Evolutionary conservation across 1,140 invertebrate species (phyloP).

Genomic region (Dreissena polymorpha): DNA sequence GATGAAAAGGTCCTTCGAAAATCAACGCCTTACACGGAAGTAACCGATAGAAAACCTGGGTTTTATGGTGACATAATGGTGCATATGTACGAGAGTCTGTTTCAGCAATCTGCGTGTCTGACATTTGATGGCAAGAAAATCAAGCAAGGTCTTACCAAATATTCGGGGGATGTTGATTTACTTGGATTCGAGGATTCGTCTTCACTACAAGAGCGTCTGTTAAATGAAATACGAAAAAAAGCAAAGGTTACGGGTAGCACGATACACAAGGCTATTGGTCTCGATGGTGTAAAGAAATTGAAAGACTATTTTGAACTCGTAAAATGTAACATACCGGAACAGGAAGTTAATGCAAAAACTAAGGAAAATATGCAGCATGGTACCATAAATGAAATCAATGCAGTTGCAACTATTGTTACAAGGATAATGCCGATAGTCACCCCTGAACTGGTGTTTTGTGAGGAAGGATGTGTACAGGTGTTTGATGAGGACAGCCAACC

Average conservation of each 20-base stretch:
- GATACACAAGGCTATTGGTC: slow-evolving; percentile 13
- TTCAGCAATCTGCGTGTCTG: slow-evolving; percentile 21
- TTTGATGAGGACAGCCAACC: background rate
- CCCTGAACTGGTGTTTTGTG: slow-evolving; percentile 22
- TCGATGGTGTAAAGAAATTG: slow-evolving; percentile 24
- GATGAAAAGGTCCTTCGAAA: slow-evolving; percentile 30
- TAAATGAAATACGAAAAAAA: background rate
- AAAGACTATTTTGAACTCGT: slow-evolving; percentile 53
- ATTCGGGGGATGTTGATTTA: slow-evolving; percentile 51
- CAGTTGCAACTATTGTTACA: slow-evolving; percentile 39
- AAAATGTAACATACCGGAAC: slow-evolving; percentile 29
- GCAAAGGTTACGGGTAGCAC: slow-evolving; percentile 55
- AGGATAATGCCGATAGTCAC: slow-evolving; percentile 33
- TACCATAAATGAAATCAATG: slow-evolving; percentile 41
- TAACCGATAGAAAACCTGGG: background rate
- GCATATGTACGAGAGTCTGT: background rate
- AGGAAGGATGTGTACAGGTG: slow-evolving; percentile 46
- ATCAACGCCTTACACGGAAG: slow-evolving; percentile 20
- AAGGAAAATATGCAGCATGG: slow-evolving; percentile 27
- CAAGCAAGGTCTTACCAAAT: slow-evolving; percentile 50
- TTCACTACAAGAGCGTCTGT: slow-evolving; percentile 9
- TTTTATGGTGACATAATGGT: background rate
- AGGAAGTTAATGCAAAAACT: slow-evolving; percentile 14
- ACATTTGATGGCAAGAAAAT: no score
- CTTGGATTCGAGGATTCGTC: slow-evolving; percentile 44